Conservation (phyloP, 2,888 invertebrate species). For the Cheilosia impressa region DNA sequence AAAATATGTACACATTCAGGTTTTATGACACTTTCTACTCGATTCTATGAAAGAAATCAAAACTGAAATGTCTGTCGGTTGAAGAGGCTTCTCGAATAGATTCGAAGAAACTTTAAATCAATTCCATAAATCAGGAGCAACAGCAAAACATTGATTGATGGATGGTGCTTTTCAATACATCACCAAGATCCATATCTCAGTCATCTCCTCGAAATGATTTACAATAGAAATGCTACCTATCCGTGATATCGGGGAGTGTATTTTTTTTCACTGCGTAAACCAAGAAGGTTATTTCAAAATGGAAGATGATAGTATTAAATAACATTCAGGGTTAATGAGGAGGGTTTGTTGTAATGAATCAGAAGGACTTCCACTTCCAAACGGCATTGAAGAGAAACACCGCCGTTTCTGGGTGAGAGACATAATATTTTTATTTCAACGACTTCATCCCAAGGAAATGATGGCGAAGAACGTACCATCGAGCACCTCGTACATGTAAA, state of each 20-base stretch:
- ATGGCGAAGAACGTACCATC: conserved; percentile 34
- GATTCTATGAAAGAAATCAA: conserved; percentile 3
- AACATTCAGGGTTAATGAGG: conserved; percentile 24
- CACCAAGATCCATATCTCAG: conserved; percentile 31
- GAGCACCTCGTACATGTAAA: conserved; percentile 10
- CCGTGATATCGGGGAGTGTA: not conserved
- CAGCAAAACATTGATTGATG: conserved; percentile 62
- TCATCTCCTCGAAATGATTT: conserved; percentile 46
- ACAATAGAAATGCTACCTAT: conserved; percentile 33
- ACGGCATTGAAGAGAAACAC: conserved; percentile 20
- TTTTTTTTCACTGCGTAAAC: conserved; percentile 15
- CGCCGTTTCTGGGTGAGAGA: conserved; percentile 41
- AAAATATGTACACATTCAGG: not conserved
- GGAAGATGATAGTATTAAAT: conserved; percentile 54
- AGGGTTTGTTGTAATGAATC: conserved; percentile 15
- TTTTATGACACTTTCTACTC: conserved; percentile 12
- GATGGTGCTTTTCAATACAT: conserved; percentile 43
- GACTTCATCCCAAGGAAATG: conserved; percentile 53
- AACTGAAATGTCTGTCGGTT: conserved; percentile 9
- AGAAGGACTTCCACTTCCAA: conserved; percentile 10
- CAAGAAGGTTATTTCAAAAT: conserved; percentile 15
- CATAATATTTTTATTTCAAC: conserved; percentile 58
- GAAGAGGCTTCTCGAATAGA: conserved; percentile 7
- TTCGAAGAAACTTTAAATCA: conserved; percentile 26
- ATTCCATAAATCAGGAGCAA: conserved; percentile 48